Evolutionary conservation across 64 coral and sea anemone species (phyloP).

Genomic region (Hydrozoanthus tunicans): DNA sequence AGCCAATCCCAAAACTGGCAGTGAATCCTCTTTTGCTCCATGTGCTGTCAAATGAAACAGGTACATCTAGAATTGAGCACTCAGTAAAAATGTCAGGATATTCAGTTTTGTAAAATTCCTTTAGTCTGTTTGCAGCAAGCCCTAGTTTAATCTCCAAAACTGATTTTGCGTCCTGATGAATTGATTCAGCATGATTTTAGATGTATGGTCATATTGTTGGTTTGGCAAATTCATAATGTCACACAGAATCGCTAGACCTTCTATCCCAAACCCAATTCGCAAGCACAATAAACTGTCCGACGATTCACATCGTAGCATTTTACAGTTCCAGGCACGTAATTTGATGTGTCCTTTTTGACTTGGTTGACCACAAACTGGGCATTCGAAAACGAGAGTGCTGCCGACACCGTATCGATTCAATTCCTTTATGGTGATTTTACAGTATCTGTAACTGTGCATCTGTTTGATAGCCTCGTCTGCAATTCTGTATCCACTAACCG

Average conservation of each 20-base stretch:
- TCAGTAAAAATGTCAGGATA: neutral
- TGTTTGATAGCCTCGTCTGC: conserved; percentile 26
- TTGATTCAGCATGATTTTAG: conserved; percentile 34
- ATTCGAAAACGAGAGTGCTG: conserved; percentile 26
- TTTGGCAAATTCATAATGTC: conserved; percentile 51
- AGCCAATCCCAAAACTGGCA: conserved; percentile 9
- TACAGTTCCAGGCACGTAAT: neutral
- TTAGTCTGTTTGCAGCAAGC: conserved; percentile 6
- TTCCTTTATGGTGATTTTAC: conserved; percentile 29
- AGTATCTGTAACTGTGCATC: conserved; percentile 29
- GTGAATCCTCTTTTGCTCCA: neutral
- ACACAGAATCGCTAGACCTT: conserved; percentile 25
- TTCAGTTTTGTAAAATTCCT: neutral
- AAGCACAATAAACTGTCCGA: conserved; percentile 13
- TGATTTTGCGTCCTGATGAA: neutral
- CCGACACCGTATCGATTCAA: conserved; percentile 1
- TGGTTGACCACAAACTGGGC: conserved; percentile 30
- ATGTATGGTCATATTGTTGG: conserved; percentile 20
- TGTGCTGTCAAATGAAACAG: conserved; percentile 16
- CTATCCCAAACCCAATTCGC: conserved; percentile 24
- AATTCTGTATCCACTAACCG: conserved; percentile 33
- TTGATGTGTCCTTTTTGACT: conserved; percentile 27
- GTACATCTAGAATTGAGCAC: neutral
- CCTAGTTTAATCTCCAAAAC: neutral
- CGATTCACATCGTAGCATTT: conserved; percentile 25